These are phyloP conservation scores for Tuberolachnus salignus DNA, from an alignment of 2,888 invertebrate genomes.

Conservation along the genomic window DNA sequence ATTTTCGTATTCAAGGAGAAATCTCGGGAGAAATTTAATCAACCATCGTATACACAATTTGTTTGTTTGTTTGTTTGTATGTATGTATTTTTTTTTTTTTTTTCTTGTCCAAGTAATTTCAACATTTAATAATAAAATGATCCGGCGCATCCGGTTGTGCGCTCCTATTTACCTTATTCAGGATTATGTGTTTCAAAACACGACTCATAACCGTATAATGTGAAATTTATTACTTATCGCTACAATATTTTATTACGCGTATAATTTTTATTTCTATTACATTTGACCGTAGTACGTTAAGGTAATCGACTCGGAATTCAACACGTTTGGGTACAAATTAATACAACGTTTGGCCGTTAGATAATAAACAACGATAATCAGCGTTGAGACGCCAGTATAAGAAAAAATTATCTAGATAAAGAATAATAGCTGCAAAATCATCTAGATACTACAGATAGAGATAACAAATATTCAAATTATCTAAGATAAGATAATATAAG, in stretches of 20 bases:
- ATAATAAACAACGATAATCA: too few species aligned
- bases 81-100: neutral
- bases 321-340: too few species aligned
- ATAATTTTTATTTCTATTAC: neutral
- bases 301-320: too few species aligned
- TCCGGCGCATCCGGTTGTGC: conserved; percentile 29
- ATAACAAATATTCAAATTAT: too few species aligned
- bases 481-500: too few species aligned
- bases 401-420: too few species aligned
- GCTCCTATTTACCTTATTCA: conserved; percentile 24
- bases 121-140: neutral
- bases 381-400: too few species aligned
- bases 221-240: neutral
- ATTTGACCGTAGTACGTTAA: too few species aligned
- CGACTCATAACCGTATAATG: conserved; percentile 2
- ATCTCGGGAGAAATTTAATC: conserved; percentile 4
- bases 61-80: neutral
- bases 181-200: conserved; percentile 11
- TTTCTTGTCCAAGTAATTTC: conserved; percentile 20
- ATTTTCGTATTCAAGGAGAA: too few species aligned
- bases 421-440: too few species aligned
- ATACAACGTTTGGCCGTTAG: too few species aligned
- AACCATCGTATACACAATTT: neutral
- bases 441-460: too few species aligned
- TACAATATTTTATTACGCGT: neutral